Conservation (phyloP, 1,140 invertebrate genomes). For the Zaprionus lachaisei region DNA sequence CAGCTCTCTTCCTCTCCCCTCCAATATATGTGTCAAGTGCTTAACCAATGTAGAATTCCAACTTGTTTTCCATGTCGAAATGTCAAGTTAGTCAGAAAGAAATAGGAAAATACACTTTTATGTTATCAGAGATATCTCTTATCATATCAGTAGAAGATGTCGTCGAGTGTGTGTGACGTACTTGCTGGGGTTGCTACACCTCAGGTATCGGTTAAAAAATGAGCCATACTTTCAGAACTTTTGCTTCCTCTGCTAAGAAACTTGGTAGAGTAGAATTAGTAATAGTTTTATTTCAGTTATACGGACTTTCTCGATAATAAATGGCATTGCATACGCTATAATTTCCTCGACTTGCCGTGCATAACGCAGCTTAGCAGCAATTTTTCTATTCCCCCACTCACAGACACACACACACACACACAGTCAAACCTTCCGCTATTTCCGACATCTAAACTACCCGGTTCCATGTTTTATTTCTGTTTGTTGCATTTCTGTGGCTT, state of each 20-base stretch:
- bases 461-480: conserved; percentile 11
- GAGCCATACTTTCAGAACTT: conserved; percentile 14
- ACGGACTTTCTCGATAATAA: background rate
- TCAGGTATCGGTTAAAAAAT: background rate
- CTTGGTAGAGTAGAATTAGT: background rate
- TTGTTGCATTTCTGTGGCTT: conserved; percentile 37
- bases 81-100: conserved; percentile 5
- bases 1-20: background rate
- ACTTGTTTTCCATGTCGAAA: conserved; percentile 41
- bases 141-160: conserved; percentile 44
- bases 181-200: background rate
- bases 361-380: conserved; percentile 62
- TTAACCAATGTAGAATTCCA: conserved; percentile 25
- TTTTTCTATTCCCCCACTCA: conserved; percentile 50
- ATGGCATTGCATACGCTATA: conserved; percentile 58
- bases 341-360: conserved; percentile 34
- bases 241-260: conserved; percentile 11
- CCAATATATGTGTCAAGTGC: conserved; percentile 74
- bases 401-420: background rate
- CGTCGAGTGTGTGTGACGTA: conserved; percentile 15
- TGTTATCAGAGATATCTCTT: conserved; percentile 19
- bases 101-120: background rate
- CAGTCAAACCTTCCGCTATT: conserved; percentile 20
- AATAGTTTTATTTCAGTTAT: background rate
- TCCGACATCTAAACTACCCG: conserved; percentile 13